Base-by-base conservation (phyloP, 1,140 invertebrate genomes). In the Stenopsyche tienmushanensis region DNA sequence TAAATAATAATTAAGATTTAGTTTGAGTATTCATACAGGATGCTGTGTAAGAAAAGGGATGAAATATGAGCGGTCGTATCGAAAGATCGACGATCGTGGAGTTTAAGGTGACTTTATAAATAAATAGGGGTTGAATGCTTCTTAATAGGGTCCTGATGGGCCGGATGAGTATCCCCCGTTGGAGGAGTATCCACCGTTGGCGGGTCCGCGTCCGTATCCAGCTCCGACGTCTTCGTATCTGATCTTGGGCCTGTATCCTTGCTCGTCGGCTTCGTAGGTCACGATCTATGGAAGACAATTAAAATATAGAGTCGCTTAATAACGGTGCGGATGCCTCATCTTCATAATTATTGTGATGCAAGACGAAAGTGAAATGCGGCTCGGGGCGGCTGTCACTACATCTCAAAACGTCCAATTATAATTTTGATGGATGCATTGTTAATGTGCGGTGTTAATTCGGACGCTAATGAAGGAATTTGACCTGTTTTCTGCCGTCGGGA, bases 171-270 rank as follows among this genome's bases (percentile, higher is more conserved):
- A 62, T 66, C 64, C 64, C 13, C 29, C 29, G 29, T 34, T 34
- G 10, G 55, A 59, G 0, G 55, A 62, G 29, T 66, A 65, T 57
- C 63, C 63, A 25, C 62, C 62, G 57, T 64, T 67, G 44, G 64
- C 55, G 10, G 60, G 62, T 41, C 68, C 68, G 29, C 68, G 50
- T 41, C 76, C 77, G 50, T 77, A 78, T 17, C 82, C 83, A 17
- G 75, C 75, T 24, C 82, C 83, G 2, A 82, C 80, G 65, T 87
- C 85, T 73, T 88, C 87, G 71, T 90, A 89, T 23, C 84, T 84
- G 72, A 93, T 88, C 69, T 84, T 86, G 1, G 90, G 89, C 72
- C 87, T 87, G 79, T 89, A 93, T 18, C 90, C 91, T 47, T 87
- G 81, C 69, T 84, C 82, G 69, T 91, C 88, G 9, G 89, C 90